Conservation (phyloP, 2,888 invertebrate genomes). For the Luffia ferchaultella region DNA sequence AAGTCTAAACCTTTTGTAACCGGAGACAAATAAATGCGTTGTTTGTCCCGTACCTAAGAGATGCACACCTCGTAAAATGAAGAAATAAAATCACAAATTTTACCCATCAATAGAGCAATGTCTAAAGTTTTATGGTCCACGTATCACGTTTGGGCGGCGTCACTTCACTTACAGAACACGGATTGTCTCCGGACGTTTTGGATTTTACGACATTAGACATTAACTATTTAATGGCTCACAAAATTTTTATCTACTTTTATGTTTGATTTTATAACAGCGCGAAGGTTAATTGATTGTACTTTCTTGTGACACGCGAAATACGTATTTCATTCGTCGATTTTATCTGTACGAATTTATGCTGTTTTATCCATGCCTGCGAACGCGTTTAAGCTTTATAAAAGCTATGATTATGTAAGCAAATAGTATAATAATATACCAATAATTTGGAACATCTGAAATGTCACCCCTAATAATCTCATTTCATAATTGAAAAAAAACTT, state of each 20-base stretch:
- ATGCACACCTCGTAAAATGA: slow-evolving; percentile 1
- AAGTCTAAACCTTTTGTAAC: not conserved
- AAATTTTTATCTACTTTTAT: slow-evolving; percentile 2
- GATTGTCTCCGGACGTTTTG: not conserved
- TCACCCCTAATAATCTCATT: too few relatives aligned
- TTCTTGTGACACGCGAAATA: not conserved
- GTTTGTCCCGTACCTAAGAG: not conserved
- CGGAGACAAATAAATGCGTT: not conserved
- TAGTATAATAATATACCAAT: too few relatives aligned
- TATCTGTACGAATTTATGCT: too few relatives aligned
- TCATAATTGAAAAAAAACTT: too few relatives aligned
- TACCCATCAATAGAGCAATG: not conserved
- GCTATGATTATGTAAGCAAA: too few relatives aligned
- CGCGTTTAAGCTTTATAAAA: too few relatives aligned
- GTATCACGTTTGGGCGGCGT: not conserved
- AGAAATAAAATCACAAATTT: slow-evolving; percentile 5
- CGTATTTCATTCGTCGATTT: too few relatives aligned
- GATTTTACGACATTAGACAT: slow-evolving; percentile 1
- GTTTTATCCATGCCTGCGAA: too few relatives aligned
- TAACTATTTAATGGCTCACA: slow-evolving; percentile 4
- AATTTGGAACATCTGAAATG: too few relatives aligned
- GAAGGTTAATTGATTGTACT: not conserved
- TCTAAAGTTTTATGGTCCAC: not conserved
- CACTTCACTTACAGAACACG: not conserved
- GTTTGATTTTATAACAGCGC: not conserved